Base-by-base conservation (phyloP, 2,797 vertebrate species). In the Fratercula arctica region DNA sequence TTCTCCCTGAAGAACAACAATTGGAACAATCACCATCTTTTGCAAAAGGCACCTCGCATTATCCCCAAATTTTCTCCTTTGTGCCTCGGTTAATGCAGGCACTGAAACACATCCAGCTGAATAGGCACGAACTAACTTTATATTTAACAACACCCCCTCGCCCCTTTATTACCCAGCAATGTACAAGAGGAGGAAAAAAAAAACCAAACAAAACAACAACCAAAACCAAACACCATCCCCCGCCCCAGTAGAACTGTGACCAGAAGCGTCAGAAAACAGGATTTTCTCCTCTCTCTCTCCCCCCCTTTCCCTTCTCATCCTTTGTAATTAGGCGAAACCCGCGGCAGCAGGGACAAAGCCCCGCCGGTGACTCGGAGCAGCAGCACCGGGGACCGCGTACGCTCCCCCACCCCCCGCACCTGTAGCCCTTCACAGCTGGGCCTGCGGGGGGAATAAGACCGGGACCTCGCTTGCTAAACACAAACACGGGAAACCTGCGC, bases 291-390 rank as follows among this genome's bases (percentile, higher is more conserved):
- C 16, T 51, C 25, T 51, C 24, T 50, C 23, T 24, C 48, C 14
- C 37, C 26, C 14, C 72, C 46, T 8, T 81, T 6, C 24, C 10
- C 51, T 61, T 45, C 51, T 39, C 7, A 11, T 21, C 25, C 57
- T 95, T 92, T 90, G 86, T 46, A 84, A 37, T 35, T 2, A 72
- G 53, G 76, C 14, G 73, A 74, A 79, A 17, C 33, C 6, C 24
- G 25, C 81, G 20, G 75, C 76, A 67, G 64, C 1, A 46, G 31
- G 59, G 92, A 95, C 94, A 94, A 93, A 95, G 86, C 80, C 85
- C 45, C 9, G 16, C 39, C 64, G 48, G 66, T 59, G 57, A 3
- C 77, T 10, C 41, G 50, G 66, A 83, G 82, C 72, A 9, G 85
- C 87, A 43, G 67, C 81, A 2, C 89, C 43, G 56, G 74, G 70